Evolutionary conservation across 2,888 invertebrate genomes (phyloP).

Genomic region (Caradrina clavipalpis): DNA sequence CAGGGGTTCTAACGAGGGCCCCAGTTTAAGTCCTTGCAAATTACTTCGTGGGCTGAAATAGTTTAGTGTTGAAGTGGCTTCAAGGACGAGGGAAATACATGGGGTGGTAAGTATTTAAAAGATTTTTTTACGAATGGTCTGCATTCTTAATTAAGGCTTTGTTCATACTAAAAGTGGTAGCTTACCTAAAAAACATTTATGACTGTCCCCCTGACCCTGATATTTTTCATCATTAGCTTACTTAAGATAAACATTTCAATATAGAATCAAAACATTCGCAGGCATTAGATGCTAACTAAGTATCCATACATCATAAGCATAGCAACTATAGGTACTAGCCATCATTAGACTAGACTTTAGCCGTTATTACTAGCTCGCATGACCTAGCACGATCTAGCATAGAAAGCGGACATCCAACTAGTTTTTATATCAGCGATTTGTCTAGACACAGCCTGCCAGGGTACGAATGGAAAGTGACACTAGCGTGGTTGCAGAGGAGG

Average conservation of each 20-base stretch:
- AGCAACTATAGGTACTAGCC: not conserved
- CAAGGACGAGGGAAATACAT: slow-evolving; percentile 9
- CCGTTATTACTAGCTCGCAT: slow-evolving; percentile 36
- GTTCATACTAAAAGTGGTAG: not conserved
- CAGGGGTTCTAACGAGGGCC: slow-evolving; percentile 50
- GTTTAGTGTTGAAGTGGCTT: slow-evolving; percentile 30
- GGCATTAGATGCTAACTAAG: not conserved
- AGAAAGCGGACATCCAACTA: slow-evolving; percentile 60
- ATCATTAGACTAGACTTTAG: slow-evolving; percentile 18
- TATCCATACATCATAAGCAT: not conserved
- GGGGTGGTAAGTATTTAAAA: not conserved
- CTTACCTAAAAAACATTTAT: not conserved
- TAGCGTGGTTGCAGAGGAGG: slow-evolving; percentile 11
- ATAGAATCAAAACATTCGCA: not conserved
- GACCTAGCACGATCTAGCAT: slow-evolving; percentile 60
- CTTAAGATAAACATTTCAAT: not conserved
- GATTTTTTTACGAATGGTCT: not conserved
- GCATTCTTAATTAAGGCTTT: not conserved
- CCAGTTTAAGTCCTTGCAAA: slow-evolving; percentile 38
- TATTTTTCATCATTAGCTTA: no score
- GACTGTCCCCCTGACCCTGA: no score
- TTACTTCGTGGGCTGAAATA: slow-evolving; percentile 43
- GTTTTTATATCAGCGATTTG: slow-evolving; percentile 63
- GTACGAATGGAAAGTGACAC: slow-evolving; percentile 47
- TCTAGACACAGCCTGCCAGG: slow-evolving; percentile 50